Percentiles rank a stretch among this genome's conserved stretches.
These are phyloP conservation scores for Chauna torquata DNA, from an alignment of 2,113 vertebrate genomes.

Conservation along the genomic window DNA sequence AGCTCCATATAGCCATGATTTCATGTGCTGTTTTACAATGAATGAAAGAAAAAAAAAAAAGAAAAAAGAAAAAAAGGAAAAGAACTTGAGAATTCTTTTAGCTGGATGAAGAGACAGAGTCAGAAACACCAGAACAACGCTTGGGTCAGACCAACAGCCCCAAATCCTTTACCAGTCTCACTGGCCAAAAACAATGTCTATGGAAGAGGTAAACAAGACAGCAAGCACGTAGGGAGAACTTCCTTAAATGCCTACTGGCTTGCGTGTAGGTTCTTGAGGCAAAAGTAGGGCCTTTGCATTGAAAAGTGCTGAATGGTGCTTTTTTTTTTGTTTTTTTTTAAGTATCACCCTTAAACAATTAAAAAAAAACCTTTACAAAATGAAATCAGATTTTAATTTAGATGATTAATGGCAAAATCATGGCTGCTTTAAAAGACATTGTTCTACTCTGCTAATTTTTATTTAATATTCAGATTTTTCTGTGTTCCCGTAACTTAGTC, in stretches of 20 bases:
- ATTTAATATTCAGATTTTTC: constrained; percentile 1
- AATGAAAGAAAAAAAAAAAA: background rate
- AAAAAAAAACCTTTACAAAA: background rate
- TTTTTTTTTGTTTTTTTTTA: background rate
- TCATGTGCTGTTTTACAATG: background rate
- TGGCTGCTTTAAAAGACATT: background rate
- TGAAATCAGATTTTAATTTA: background rate
- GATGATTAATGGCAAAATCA: background rate
- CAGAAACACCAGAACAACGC: background rate
- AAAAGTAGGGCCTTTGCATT: background rate
- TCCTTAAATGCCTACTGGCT: background rate
- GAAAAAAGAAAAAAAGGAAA: accelerated
- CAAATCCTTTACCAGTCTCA: background rate
- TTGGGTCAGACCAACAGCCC: background rate
- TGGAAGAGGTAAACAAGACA: background rate
- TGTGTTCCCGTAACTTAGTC: background rate
- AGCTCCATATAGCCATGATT: background rate
- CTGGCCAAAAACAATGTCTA: background rate
- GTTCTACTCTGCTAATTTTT: background rate
- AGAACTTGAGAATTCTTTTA: background rate
- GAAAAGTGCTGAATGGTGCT: background rate
- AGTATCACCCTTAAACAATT: background rate
- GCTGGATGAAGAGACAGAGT: background rate
- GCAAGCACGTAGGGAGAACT: background rate
- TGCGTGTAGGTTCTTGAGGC: background rate